Evolutionary conservation across 2,113 vertebrate species (phyloP), one percentile per base, ranked within the genome.

Genomic region (Pedionomus torquatus): DNA sequence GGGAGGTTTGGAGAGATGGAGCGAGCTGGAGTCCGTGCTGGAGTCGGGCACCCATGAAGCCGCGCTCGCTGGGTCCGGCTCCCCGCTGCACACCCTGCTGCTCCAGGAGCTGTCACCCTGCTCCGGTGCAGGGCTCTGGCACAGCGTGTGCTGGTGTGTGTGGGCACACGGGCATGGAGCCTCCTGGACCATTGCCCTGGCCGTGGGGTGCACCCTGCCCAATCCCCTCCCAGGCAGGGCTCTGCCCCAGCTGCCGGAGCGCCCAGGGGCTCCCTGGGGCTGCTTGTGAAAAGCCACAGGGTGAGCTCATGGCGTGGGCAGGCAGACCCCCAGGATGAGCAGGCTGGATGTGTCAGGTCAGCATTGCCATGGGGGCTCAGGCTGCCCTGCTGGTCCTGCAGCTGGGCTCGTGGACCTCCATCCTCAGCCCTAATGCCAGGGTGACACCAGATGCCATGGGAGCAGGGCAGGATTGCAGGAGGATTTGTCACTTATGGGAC

Each of bases 131-230:
- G 37, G 54, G 16, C 58, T 65, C 17, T 31, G 60, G 58, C 66
- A 66, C 41, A 63, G 1, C 0, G 0, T 41, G 26, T 9, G 3
- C 58, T 0, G 10, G 39, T 0, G 0, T 1, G 4, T 74, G 60
- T 51, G 1, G 13, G 24, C 66, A 16, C 14, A 4, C 9, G 3
- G 48, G 23, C 39, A 4, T 7, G 13, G 75, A 83, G 43, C 80
- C 26, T 33, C 51, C n/a, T 24, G 14, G 31, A 6, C 25, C 51
- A 2, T 23, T 3, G 2, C 15, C 30, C 58, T 44, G 28, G 26
- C 8, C 2, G 7, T 61, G 64, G 16, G 24, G 24, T 13, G 37
- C 4, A 2, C 51, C 20, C 43, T 66, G 33, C 58, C 44, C 0
- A 2, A 3, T 54, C 12, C 26, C 12, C 33, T 60, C n/a, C 61